Conservation (phyloP, 2,888 invertebrate species). For the Exephanes ischioxanthus region DNA sequence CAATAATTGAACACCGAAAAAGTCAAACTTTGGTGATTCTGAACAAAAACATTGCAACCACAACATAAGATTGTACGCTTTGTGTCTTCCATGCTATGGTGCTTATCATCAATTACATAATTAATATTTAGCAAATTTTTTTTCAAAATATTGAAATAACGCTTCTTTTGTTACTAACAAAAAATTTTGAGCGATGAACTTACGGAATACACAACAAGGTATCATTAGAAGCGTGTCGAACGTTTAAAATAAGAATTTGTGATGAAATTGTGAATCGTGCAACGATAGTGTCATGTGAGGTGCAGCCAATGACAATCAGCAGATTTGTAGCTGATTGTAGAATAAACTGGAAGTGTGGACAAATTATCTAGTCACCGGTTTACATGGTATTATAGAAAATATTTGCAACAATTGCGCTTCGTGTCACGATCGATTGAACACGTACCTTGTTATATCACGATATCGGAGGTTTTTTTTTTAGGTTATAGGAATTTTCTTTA, state of each 20-base stretch:
- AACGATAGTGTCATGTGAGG: conserved; percentile 22
- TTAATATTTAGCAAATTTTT: not conserved
- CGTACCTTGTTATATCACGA: conserved; percentile 72
- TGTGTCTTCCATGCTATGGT: not conserved
- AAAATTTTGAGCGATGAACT: not conserved
- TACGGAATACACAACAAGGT: not conserved
- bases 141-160: not conserved
- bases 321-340: not conserved
- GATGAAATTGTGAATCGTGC: not conserved
- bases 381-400: conserved; percentile 6
- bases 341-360: not conserved
- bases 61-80: not conserved
- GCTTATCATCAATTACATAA: conserved; percentile 22
- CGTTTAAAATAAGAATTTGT: not conserved
- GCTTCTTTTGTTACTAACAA: not conserved
- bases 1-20: not conserved
- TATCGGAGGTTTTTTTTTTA: conserved; percentile 64
- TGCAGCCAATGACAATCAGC: not conserved
- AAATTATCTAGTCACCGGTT: not conserved
- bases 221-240: not conserved
- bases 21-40: not conserved
- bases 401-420: conserved; percentile 54
- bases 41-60: not conserved
- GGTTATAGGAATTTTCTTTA: conserved; percentile 76
- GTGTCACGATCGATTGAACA: conserved; percentile 47